Conservation (phyloP, 2,888 invertebrate species). For the Diploptera punctata region DNA sequence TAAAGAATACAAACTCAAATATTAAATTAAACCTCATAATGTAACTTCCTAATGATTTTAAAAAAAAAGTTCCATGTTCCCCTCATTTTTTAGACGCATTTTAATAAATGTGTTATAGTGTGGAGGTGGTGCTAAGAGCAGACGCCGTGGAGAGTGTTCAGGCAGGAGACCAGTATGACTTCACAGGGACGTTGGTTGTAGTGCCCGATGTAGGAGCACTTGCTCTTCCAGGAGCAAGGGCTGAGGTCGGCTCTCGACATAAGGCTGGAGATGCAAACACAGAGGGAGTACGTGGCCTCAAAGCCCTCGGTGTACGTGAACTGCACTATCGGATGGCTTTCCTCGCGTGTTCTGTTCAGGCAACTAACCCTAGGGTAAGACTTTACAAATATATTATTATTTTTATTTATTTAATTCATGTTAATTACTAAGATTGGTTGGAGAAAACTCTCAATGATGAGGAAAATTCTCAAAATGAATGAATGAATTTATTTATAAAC, state of each 20-base stretch:
- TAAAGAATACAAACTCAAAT: too few species aligned
- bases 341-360: slow-evolving; percentile 89
- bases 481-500: too few species aligned
- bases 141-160: slow-evolving; percentile 97
- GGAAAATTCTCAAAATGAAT: too few species aligned
- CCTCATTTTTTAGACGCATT: too few species aligned
- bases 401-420: too few species aligned
- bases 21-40: too few species aligned
- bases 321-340: slow-evolving; percentile 90
- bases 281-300: slow-evolving; percentile 88
- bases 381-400: too few species aligned
- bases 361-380: slow-evolving; percentile 78
- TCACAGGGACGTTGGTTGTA: slow-evolving; percentile 95
- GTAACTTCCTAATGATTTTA: too few species aligned
- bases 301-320: slow-evolving; percentile 86
- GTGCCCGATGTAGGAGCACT: slow-evolving; percentile 95
- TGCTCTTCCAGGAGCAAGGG: slow-evolving; percentile 83
- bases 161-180: slow-evolving; percentile 86
- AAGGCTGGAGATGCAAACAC: slow-evolving; percentile 75
- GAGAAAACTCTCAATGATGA: too few species aligned
- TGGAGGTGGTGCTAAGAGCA: slow-evolving; percentile 93
- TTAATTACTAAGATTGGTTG: too few species aligned
- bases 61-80: too few species aligned
- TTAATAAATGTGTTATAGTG: slow-evolving; percentile 57
- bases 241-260: slow-evolving; percentile 80